These are phyloP conservation scores for Knipowitschia caucasica DNA, from an alignment of 2,797 vertebrate genomes.

Conservation along the genomic window DNA sequence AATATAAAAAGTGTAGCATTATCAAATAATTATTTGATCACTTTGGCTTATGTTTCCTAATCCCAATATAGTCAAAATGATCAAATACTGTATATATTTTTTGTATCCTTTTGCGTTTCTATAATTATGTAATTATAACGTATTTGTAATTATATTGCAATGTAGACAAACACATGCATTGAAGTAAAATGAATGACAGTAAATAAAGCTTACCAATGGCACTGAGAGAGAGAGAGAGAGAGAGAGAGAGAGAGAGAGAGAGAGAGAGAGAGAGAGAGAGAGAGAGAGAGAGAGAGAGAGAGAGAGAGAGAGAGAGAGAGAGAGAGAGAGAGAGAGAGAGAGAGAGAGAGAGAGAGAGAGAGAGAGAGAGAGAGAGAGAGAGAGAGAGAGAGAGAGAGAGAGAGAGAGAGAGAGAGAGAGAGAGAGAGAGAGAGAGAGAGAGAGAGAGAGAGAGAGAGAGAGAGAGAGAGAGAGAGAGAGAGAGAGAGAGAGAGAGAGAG, in stretches of 20 bases:
- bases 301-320: conserved; percentile 21
- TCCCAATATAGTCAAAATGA: too few relatives aligned
- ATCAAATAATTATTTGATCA: too few relatives aligned
- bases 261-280: conserved; percentile 36
- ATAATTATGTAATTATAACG: too few relatives aligned
- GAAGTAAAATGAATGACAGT: conserved; percentile 32
- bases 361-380: conserved; percentile 43
- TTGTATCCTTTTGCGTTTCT: too few relatives aligned
- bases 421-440: too few relatives aligned
- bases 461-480: conserved; percentile 53
- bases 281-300: background rate
- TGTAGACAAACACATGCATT: too few relatives aligned
- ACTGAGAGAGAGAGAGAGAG: conserved; percentile 42
- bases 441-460: background rate
- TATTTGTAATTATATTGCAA: too few relatives aligned
- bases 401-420: background rate
- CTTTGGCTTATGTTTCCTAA: too few relatives aligned
- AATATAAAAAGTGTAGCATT: too few relatives aligned
- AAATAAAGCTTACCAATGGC: too few relatives aligned
- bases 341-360: background rate
- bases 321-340: conserved; percentile 24
- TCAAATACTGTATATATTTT: too few relatives aligned
- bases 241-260: conserved; percentile 36
- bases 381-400: background rate
- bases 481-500: conserved; percentile 27